phyloP scores from a whole-genome alignment of 2,113 vertebrate species.

The Scomber japonicus region DNA sequence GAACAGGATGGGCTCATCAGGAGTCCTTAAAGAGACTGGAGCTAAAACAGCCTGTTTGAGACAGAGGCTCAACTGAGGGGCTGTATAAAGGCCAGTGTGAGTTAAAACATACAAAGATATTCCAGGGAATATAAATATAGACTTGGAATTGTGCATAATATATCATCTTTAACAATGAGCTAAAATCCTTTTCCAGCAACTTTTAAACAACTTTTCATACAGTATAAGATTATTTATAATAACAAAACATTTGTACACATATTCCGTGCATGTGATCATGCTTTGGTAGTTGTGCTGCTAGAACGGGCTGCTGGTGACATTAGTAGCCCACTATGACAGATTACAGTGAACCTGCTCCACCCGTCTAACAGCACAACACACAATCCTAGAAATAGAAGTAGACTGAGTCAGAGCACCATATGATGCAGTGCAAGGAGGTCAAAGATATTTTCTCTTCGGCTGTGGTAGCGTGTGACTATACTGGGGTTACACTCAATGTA shows the following conservation, averaged over 20 bases:
- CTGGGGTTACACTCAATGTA: not conserved
- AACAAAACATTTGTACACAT: not conserved
- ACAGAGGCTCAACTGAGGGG: too few relatives aligned
- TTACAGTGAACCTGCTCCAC: conserved; percentile 28
- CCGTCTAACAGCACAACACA: not conserved
- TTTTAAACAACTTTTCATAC: too few relatives aligned
- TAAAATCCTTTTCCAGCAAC: too few relatives aligned
- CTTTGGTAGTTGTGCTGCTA: conserved; percentile 6
- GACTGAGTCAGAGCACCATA: conserved; percentile 17
- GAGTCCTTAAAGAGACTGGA: too few relatives aligned
- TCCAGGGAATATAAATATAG: too few relatives aligned
- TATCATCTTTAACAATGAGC: too few relatives aligned
- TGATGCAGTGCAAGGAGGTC: not conserved
- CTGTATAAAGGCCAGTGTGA: too few relatives aligned
- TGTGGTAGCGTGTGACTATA: not conserved
- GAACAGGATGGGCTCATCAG: too few relatives aligned
- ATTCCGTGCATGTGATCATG: not conserved
- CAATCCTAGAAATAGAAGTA: conserved; percentile 38
- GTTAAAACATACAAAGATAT: too few relatives aligned
- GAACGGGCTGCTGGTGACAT: conserved; percentile 27
- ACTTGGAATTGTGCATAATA: too few relatives aligned
- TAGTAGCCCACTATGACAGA: conserved; percentile 53
- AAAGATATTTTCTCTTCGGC: not conserved
- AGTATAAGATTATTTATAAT: not conserved
- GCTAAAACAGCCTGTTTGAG: too few relatives aligned